Evolutionary conservation across 2,888 invertebrate genomes (phyloP), one percentile per base, ranked within the genome.

Genomic region (Muscina levida): DNA sequence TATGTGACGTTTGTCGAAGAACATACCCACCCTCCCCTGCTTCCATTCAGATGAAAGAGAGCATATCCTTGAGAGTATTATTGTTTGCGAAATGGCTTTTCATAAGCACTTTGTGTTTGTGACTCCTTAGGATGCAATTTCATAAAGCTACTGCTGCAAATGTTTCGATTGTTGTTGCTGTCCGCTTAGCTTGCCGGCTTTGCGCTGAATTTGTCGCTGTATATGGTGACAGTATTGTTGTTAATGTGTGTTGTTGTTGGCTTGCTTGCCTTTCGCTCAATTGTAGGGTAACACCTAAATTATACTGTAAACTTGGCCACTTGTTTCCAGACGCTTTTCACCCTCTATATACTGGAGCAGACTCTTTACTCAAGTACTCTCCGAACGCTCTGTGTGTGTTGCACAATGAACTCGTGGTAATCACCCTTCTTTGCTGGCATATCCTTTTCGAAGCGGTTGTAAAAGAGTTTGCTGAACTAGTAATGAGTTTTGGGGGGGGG

Each of bases 281-380:
- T 44, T 78, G 68, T 39, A 13, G 73, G 19, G 8, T 78, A 73
- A 65, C 65, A 76, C 76, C 65, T 76, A 13, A 65, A 76, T 37
- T 76, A 65, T 66, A 51, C 70, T 8, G 15, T 31, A 3, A 11
- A 46, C 2, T 17, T 19, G 15, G 10, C 11, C 56, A 42, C 17
- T 44, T 24, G 24, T 66, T 2, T 44, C 44, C 15, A n/a, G 10
- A 44, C 44, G 42, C n/a, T n/a, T 42, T 37, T 4, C 22, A 11
- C 17, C 42, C 22, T 8, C 1, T 10, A 11, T 39, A 8, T 39
- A 31, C 37, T 8, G 15, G 31, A 8, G 31, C 8, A 8, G 31
- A 8, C 31, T 31, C 8, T 5, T 8, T 31, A 39, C 11, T 11
- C 39, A 39, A 39, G 59, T 42, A 39, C 11, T 13, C 17, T 59